A percentile compares a stretch with the other conserved stretches of the same genome.
phyloP scores from a whole-genome alignment of 1,140 invertebrate species.

The Rhizoglyphus robini region DNA sequence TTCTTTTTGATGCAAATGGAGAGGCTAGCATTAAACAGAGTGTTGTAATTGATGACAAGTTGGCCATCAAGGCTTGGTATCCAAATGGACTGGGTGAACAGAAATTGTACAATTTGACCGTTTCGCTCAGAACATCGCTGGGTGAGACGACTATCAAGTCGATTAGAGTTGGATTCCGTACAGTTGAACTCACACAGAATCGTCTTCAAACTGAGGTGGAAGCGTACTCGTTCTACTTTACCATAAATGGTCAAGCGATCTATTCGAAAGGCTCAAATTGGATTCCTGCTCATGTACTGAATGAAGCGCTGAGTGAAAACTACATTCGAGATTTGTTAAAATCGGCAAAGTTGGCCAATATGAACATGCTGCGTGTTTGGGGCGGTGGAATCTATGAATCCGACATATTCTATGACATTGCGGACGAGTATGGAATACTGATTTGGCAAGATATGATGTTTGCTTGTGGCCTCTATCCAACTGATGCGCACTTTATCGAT shows the following conservation, averaged over 20 bases:
- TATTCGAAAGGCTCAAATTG: constrained; percentile 94
- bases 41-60: background rate
- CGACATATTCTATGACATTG: constrained; percentile 74
- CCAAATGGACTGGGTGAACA: constrained; percentile 17
- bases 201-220: constrained; percentile 7
- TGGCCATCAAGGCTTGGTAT: constrained; percentile 12
- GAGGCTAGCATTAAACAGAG: background rate
- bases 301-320: constrained; percentile 49
- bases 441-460: constrained; percentile 76
- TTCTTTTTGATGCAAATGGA: background rate
- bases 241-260: constrained; percentile 70
- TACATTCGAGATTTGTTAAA: constrained; percentile 44
- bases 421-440: constrained; percentile 34
- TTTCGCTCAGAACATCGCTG: background rate
- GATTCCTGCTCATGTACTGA: constrained; percentile 77
- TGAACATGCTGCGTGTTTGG: constrained; percentile 93
- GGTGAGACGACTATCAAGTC: constrained; percentile 32
- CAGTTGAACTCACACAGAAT: constrained; percentile 49
- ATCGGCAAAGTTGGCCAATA: constrained; percentile 60
- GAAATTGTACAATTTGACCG: constrained; percentile 18
- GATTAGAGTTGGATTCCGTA: constrained; percentile 66
- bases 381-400: constrained; percentile 89
- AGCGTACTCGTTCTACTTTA: constrained; percentile 75
- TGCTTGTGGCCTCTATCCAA: constrained; percentile 88
- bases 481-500: constrained; percentile 50